phyloP scores from a whole-genome alignment of 2,113 vertebrate species.

The Solea senegalensis region DNA sequence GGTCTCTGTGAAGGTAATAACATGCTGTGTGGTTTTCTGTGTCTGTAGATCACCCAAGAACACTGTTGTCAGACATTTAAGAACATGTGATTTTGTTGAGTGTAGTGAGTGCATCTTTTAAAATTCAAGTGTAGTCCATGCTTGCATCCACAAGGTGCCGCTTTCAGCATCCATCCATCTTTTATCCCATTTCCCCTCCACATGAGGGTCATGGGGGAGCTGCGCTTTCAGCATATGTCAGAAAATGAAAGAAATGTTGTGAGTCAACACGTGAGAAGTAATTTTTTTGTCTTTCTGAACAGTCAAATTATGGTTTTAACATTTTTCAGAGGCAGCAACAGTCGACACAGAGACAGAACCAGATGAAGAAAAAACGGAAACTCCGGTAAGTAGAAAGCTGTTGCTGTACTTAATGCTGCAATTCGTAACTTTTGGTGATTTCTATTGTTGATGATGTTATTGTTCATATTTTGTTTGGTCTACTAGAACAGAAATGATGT shows the following conservation, averaged over 20 bases:
- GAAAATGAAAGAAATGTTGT: not conserved
- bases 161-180: slow-evolving; percentile 13
- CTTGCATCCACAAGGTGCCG: slow-evolving; percentile 50
- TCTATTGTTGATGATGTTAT: too few species aligned
- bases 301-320: not conserved
- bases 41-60: not conserved
- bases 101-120: not conserved
- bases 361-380: slow-evolving; percentile 56
- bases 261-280: not conserved
- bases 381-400: slow-evolving; percentile 42
- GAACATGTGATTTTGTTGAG: not conserved
- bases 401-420: not conserved
- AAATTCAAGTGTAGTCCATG: slow-evolving; percentile 38
- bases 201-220: too few species aligned
- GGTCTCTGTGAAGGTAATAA: slow-evolving; percentile 70
- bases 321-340: slow-evolving; percentile 47
- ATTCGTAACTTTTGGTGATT: too few species aligned
- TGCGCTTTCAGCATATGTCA: slow-evolving; percentile 29
- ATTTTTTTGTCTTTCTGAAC: not conserved
- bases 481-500: too few species aligned
- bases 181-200: too few species aligned
- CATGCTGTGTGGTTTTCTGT: slow-evolving; percentile 18
- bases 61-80: not conserved
- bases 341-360: slow-evolving; percentile 30
- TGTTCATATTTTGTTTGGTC: too few species aligned